Base-by-base conservation (phyloP, 2,888 invertebrate genomes). In the Calliphora vomitoria region DNA sequence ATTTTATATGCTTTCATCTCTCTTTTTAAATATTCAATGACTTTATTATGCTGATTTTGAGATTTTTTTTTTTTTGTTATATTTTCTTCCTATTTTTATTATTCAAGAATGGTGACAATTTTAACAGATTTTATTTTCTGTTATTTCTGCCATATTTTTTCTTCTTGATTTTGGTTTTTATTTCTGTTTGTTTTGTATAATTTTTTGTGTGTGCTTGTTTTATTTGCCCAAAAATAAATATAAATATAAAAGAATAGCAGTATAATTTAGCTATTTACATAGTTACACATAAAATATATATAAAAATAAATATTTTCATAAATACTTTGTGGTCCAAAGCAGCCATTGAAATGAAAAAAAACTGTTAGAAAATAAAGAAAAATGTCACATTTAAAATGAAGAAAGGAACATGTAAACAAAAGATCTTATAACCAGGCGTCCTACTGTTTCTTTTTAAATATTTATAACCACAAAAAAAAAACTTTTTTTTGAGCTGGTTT, bases 241-340 rank as follows among this genome's bases (percentile, higher is more conserved):
- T 25, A 72, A 15, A 53, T 35, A 66, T 38, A 60, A 64, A 62
- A 41, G 35, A 62, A 66, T n/a, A 18, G 25, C 5, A 38, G 69
- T 66, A 87, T 85, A 87, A 85, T 87, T 53, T 69, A 68, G 82
- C 85, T 79, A 85, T 85, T 87, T 85, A 71, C 78, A 76, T 75
- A 79, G 69, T 71, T 69, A 58, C 50, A 79, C 62, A 80, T 68
- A 55, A 60, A 74, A 83, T 68, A 53, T 44, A 71, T 64, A 62
- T 55, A n/a, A n/a, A 85, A 71, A 83, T 78, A 83, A 83, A 78
- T 78, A 78, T 83, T 78, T 83, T 71, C 44, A 69, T 76, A 76
- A 82, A 82, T 50, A 84, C 62, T 82, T 76, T 76, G 69, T 82
- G 18, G 44, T 8, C 10, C n/a, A n/a, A n/a, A 8, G 3, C n/a